Base-by-base conservation (phyloP, 92 coral and sea anemone genomes). In the Zoanthus solanderi region DNA sequence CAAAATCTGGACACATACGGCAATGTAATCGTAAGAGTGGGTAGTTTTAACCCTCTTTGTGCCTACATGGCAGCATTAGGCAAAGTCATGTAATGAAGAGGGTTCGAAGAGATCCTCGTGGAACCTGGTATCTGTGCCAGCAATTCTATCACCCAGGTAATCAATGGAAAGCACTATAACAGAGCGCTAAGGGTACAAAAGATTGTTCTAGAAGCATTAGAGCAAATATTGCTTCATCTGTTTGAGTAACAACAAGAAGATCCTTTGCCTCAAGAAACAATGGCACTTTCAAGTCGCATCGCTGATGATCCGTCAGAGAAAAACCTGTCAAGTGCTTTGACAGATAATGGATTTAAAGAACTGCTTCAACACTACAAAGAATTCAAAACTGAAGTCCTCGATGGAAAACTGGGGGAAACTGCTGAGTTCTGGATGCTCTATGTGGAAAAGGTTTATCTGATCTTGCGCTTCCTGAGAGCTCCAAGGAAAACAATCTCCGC, bases 61-160 rank as follows among this genome's bases (percentile, higher is more conserved):
- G 73, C 90, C 23, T 78, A 8, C 30, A 78, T 78, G 76, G 63
- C 76, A 29, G 90, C 90, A 42, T 57, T 87, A 16, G 90, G 90
- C 78, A 87, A 87, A 57, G 75, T n/a, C 57, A 73, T 85, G 84
- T 75, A 57, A 76, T 75, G 89, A 46, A 75, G 86, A 53, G 90
- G 87, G 42, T 60, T 87, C 15, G 87, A 87, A 87, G 78, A 87
- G 47, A 50, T 87, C 76, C 88, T 87, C 69, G 37, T 87, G n/a
- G 90, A 78, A 71, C 56, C 90, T 1, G 79, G 87, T 47, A 63
- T 87, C 47, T 87, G 79, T 78, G 87, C 87, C 8, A 78, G 90
- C 68, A 87, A 76, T 23, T 87, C 87, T 10, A 78, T 87, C 5
- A 66, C 78, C 58, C 84, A 87, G 56, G 86, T 66, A 12, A 17